Base-by-base conservation (phyloP, 2,888 invertebrate genomes). In the Branchinecta sandiegonensis region DNA sequence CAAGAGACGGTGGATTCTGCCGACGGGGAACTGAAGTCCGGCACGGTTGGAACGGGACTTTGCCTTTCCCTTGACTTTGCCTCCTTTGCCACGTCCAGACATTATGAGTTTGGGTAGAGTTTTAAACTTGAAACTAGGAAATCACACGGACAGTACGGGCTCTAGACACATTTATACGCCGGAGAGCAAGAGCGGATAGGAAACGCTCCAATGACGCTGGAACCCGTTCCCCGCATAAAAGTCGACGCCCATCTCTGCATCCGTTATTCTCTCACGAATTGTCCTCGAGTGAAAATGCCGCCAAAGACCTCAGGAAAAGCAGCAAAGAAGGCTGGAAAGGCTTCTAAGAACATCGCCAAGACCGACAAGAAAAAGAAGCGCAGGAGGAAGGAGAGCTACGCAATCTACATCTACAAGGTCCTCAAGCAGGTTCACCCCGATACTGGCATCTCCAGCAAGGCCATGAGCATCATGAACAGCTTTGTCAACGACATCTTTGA, bases 401-500 rank as follows among this genome's bases (percentile, higher is more conserved):
- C 23, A 23, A 23, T 23, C 23, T 23, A 23, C 23, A 23, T 23
- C 23, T 23, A 23, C 23, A 23, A 23, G 23, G 23, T 86, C 7
- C 74, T 87, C 70, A 81, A 82, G 73, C 81, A 81, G 72, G 81
- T 85, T 0, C 83, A 84, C 72, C 82, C 83, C 0, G 84, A 85
- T 75, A 80, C 85, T 63, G 85, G 86, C 0, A 84, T 88, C 67
- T 85, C 86, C 0, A 82, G 81, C 46, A 86, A 86, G 73, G 84
- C 86, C 0, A 87, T 87, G 84, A 77, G 81, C 73, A 86, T 88
- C 72, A 86, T 88, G 86, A 86, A 87, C 77, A 84, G 83, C 73
- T 88, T 88, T 71, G 85, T 89, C 0, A 85, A 84, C 72, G 88
- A 89, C 73, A 84, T 87, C 74, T 80, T 89, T 74, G 87, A 89